Evolutionary conservation across 2,113 vertebrate genomes (phyloP), one percentile per base, ranked within the genome.

Genomic region (Elephantulus edwardii): DNA sequence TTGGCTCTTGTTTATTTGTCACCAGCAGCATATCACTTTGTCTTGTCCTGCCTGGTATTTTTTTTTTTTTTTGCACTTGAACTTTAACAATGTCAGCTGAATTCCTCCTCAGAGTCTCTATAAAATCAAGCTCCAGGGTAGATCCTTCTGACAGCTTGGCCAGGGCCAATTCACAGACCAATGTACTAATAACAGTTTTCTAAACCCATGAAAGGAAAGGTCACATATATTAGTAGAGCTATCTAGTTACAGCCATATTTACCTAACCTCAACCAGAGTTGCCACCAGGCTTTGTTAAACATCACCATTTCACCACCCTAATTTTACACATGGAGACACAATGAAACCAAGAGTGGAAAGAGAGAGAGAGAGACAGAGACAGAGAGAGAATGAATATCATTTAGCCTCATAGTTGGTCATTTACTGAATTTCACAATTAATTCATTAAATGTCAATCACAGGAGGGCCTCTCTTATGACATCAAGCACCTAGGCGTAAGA

Each of bases 51-150:
- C 8, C 60, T 77, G 68, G 62, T 68, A 91, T 91, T 95, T 91
- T n/a, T n/a, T n/a, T n/a, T n/a, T n/a, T n/a, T n/a, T n/a, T 92
- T 86, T 80, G 22, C 50, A 78, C 71, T 95, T 94, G 94, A 96
- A 96, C 80, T 91, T 92, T 83, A 86, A 89, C 82, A 80, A 60
- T 81, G 79, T 95, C 89, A 90, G 79, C 10, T 48, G 12, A 22
- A 96, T 94, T 84, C 58, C 78, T 81, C 40, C 48, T 71, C 44
- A 46, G 12, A 80, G 44, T 10, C 42, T 82, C 30, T 40, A 80
- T 66, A 64, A 52, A 92, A 62, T 0, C 81, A 42, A 94, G 35
- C 40, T 84, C 40, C 17, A 79, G 72, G 74, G 13, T 19, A 95
- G 4, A 60, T 38, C 50, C 70, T 12, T 86, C 60, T 90, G 84